These are phyloP conservation scores for Rhadinocentrus ornatus DNA, from an alignment of 2,797 vertebrate species.

Conservation along the genomic window DNA sequence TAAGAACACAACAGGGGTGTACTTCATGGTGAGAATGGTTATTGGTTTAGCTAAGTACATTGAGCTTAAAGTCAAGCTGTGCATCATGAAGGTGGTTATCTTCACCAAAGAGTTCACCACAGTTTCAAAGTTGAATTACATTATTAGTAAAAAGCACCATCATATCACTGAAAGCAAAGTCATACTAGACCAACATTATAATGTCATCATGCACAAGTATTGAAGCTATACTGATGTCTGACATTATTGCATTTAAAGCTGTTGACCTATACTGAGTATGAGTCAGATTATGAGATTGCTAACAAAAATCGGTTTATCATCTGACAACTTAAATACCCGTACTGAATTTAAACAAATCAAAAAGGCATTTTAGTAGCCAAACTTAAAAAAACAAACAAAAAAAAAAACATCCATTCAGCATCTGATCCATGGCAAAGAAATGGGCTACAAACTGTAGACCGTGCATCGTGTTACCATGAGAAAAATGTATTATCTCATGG, in stretches of 20 bases:
- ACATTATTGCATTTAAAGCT: background rate
- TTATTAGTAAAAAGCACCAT: background rate
- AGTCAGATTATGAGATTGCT: background rate
- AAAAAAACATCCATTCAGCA: background rate
- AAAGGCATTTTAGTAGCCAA: background rate
- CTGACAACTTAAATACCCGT: background rate
- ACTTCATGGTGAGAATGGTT: background rate
- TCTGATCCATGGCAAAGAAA: no score
- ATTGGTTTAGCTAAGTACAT: background rate
- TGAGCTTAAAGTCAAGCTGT: background rate
- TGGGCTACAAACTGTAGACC: background rate
- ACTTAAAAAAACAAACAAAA: no score
- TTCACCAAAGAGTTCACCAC: background rate
- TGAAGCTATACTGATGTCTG: background rate
- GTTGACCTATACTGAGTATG: background rate
- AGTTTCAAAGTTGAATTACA: background rate
- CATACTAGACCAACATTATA: background rate
- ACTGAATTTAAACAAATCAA: background rate
- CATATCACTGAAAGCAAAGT: background rate
- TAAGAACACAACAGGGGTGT: background rate
- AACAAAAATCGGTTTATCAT: background rate
- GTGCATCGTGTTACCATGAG: background rate
- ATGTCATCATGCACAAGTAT: background rate
- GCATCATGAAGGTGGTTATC: background rate
- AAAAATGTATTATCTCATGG: background rate